Percentiles rank a stretch among this genome's conserved stretches.
These are phyloP conservation scores for Caenorhabditis becei DNA, from an alignment of 2,888 invertebrate genomes.

Conservation along the genomic window DNA sequence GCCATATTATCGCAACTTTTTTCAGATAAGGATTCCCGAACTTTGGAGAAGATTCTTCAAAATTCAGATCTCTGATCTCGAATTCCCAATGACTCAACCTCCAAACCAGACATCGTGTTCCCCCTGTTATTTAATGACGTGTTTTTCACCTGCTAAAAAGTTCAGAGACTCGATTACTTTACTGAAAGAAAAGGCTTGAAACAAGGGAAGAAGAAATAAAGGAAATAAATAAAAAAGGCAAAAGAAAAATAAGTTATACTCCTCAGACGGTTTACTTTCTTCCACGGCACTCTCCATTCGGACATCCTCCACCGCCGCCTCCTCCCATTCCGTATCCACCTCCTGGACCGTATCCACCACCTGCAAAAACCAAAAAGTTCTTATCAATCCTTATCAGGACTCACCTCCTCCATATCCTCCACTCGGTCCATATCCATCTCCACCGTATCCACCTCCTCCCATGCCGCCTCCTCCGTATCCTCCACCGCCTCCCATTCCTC, in stretches of 20 bases:
- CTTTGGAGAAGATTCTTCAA: no score
- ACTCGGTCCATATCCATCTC: slow-evolving; percentile 41
- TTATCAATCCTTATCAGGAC: background rate
- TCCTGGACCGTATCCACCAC: slow-evolving; percentile 54
- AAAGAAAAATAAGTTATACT: background rate
- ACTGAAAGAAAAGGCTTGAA: background rate
- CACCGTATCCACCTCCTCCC: slow-evolving; percentile 42
- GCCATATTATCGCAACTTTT: no score
- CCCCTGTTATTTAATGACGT: no score
- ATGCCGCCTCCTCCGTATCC: slow-evolving; percentile 41
- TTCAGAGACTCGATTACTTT: no score
- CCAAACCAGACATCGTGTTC: no score
- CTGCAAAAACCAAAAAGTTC: slow-evolving; percentile 3
- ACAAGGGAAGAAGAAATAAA: slow-evolving; percentile 4
- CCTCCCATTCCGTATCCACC: slow-evolving; percentile 60
- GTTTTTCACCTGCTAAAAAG: no score
- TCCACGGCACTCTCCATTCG: slow-evolving; percentile 64
- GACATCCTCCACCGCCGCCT: slow-evolving; percentile 63
- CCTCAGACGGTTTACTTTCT: slow-evolving; percentile 23
- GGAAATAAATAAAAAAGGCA: slow-evolving; percentile 17
- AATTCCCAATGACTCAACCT: no score
- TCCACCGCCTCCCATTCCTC: slow-evolving; percentile 48
- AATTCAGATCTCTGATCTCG: no score
- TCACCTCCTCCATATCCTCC: slow-evolving; percentile 32
- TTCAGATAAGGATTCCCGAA: no score